Base-by-base conservation (phyloP, 2,888 invertebrate species). In the Heliothis peltigera region DNA sequence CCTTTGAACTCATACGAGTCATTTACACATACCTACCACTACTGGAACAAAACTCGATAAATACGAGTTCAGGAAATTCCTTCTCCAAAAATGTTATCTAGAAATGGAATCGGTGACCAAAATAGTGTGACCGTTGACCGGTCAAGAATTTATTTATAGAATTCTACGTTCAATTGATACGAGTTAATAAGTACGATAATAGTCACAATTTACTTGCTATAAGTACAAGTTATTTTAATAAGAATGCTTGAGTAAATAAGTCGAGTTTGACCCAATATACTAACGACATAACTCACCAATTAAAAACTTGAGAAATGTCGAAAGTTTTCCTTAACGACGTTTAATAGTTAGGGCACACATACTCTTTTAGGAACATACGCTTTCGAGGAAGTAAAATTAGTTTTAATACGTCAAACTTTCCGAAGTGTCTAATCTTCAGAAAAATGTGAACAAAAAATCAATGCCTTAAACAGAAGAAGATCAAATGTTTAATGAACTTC, bases 401-500 rank as follows among this genome's bases (percentile, higher is more conserved):
- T 53, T 63, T 65, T 61, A 61, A 58, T 57, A 21, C 17, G 28
- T 51, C 21, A 10, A 60, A 51, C 0, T 57, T 46, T 43, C 21
- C 10, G 21, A 28, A 28, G n/a, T 42, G 19, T 22, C 47, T 32
- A 49, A 59, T 56, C 43, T 25, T 58, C 15, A 25, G 8, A 18
- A 53, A 60, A 56, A 32, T 56, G 18, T 28, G 17, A 55, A 60
- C 44, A 60, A 61, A 77, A 74, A 68, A 77, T n/a, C 25, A 64
- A 55, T 49, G 53, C 51, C 51, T 44, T 6, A 61, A 59, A 44
- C 49, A 46, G 52, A 62, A 54, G 56, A 74, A 77, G 53, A 77
- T 77, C 61, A 68, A 73, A 77, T 68, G 58, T 64, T 68, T 64
- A 18, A 42, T 35, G 43, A 68, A 75, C 47, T 75, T 62, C 43